Conservation (phyloP, 2,888 invertebrate genomes). For the Drosophila meridionalis region DNA sequence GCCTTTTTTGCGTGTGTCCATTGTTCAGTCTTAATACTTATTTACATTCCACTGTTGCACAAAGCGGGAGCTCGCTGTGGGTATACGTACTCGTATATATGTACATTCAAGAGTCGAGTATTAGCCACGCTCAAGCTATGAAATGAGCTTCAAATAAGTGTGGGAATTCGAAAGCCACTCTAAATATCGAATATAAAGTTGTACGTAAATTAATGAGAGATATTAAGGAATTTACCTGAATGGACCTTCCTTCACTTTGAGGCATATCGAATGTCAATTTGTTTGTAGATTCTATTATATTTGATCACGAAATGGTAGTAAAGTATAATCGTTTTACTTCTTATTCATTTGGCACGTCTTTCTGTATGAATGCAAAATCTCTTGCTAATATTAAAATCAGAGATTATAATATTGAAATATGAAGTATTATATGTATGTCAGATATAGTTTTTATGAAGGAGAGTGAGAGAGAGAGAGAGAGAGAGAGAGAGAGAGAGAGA, state of each 20-base stretch:
- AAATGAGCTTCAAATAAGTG: neutral
- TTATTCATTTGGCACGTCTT: neutral
- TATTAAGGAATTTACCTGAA: neutral
- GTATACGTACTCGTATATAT: neutral
- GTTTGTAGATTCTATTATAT: neutral
- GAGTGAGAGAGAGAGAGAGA: too few species aligned
- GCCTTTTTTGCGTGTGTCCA: neutral
- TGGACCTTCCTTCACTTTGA: neutral
- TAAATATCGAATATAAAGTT: neutral
- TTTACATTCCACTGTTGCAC: slow-evolving; percentile 28
- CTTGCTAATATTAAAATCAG: too few species aligned
- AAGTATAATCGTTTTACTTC: neutral
- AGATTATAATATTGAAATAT: too few species aligned
- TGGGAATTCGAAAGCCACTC: slow-evolving; percentile 11
- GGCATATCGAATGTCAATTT: neutral
- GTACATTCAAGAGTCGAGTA: neutral
- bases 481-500: too few species aligned
- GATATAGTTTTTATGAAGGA: too few species aligned
- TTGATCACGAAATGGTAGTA: neutral
- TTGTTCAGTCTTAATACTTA: slow-evolving; percentile 23
- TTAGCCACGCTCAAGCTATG: neutral
- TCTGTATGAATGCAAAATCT: neutral
- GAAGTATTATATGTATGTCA: too few species aligned
- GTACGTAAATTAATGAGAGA: neutral
- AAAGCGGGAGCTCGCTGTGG: slow-evolving; percentile 11